These are phyloP conservation scores for Anastrepha ludens DNA, from an alignment of 1,140 invertebrate genomes.

Conservation along the genomic window DNA sequence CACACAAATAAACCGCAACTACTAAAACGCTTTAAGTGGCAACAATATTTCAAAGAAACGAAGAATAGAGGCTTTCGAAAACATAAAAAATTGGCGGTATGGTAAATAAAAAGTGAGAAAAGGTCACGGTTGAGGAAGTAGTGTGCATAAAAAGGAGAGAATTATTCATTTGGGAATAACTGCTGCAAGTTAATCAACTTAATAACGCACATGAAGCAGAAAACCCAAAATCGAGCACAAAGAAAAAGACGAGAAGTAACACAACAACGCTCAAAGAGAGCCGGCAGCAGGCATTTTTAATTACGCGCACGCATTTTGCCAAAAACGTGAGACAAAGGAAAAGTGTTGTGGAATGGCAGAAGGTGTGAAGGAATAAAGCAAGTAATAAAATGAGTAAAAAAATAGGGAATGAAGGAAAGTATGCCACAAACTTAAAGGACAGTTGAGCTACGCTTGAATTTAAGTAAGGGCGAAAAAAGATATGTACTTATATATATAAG, in stretches of 20 bases:
- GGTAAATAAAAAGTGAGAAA: neutral
- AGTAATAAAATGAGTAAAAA: no score
- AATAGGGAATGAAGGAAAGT: no score
- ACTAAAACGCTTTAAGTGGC: neutral
- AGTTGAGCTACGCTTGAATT: no score
- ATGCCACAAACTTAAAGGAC: no score
- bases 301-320: neutral
- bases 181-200: constrained; percentile 5
- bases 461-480: no score
- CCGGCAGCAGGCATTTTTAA: neutral
- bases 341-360: no score
- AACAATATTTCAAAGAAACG: neutral
- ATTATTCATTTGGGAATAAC: neutral
- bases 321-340: no score
- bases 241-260: neutral
- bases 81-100: neutral
- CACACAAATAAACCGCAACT: no score
- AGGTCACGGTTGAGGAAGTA: neutral
- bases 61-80: neutral
- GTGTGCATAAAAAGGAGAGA: neutral
- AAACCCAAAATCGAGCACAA: neutral
- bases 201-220: neutral
- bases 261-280: neutral
- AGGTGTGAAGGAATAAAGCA: no score
- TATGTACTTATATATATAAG: no score